A percentile compares a stretch with the other conserved stretches of the same genome.
Evolutionary conservation across 1,140 invertebrate genomes (phyloP).

Genomic region (Monochamus saltuarius): DNA sequence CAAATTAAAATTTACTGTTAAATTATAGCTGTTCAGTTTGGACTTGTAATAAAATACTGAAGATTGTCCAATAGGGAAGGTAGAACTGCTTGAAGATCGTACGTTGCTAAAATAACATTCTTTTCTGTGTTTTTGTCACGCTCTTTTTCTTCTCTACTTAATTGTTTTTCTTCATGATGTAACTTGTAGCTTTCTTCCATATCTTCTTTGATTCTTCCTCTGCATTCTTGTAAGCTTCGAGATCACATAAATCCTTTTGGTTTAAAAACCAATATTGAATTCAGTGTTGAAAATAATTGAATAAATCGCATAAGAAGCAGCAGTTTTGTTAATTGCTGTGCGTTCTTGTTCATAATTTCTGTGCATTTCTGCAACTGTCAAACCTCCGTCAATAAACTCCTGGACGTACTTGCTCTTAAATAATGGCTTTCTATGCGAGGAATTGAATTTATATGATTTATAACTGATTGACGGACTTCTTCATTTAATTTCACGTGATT

Average conservation of each 20-base stretch:
- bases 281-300: constrained; percentile 22
- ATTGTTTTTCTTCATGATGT: constrained; percentile 38
- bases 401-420: constrained; percentile 29
- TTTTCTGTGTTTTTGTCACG: constrained; percentile 31
- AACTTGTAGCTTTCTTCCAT: constrained; percentile 27
- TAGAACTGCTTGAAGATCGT: constrained; percentile 42
- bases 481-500: constrained; percentile 7
- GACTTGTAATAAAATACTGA: constrained; percentile 49
- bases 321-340: neutral
- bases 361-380: constrained; percentile 38
- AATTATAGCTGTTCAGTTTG: constrained; percentile 52
- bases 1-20: constrained; percentile 39
- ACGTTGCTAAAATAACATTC: constrained; percentile 34
- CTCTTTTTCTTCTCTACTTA: constrained; percentile 35
- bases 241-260: constrained; percentile 36
- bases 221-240: constrained; percentile 36
- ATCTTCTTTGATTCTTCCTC: constrained; percentile 24
- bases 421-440: constrained; percentile 35
- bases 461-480: constrained; percentile 34
- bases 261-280: constrained; percentile 20
- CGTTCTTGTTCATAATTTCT: constrained; percentile 30
- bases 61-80: constrained; percentile 22
- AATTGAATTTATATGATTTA: constrained; percentile 41
- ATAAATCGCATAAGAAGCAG: constrained; percentile 10
- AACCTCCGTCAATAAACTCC: constrained; percentile 40